phyloP scores from a whole-genome alignment of 2,797 vertebrate genomes.

The Sebastes variabilis region DNA sequence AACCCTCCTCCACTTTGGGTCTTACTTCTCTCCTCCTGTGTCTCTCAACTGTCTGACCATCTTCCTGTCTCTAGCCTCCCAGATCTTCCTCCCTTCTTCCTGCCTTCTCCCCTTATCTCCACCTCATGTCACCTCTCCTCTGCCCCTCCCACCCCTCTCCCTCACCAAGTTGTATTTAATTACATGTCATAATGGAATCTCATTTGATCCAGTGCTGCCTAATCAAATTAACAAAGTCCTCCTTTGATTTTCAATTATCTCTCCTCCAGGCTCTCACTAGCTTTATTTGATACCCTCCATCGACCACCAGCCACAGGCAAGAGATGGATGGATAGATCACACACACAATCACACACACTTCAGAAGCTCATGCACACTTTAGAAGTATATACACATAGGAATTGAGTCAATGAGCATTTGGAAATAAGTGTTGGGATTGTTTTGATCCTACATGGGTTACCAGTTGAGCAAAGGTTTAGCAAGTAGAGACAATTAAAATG shows the following conservation, averaged over 20 bases:
- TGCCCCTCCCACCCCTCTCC: not conserved
- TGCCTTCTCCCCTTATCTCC: not conserved
- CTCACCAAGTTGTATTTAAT: conserved; percentile 84
- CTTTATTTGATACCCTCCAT: conserved; percentile 73
- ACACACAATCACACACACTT: conserved; percentile 17
- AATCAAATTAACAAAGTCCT: conserved; percentile 95
- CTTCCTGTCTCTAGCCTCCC: not conserved
- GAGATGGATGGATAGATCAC: conserved; percentile 37
- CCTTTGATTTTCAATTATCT: conserved; percentile 96
- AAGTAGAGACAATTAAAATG: not conserved
- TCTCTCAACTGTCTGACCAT: not conserved
- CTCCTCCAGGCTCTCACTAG: conserved; percentile 73
- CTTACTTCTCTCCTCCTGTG: not conserved
- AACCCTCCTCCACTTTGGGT: not conserved
- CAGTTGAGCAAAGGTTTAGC: not conserved
- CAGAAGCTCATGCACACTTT: not conserved
- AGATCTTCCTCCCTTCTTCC: not conserved
- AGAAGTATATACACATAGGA: not conserved
- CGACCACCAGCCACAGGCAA: conserved; percentile 58
- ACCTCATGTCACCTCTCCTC: not conserved
- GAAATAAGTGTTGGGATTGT: not conserved
- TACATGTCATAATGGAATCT: conserved; percentile 92
- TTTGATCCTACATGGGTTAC: not conserved
- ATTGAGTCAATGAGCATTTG: not conserved
- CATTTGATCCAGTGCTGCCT: conserved; percentile 90